Evolutionary conservation across 2,888 invertebrate genomes (phyloP).

Genomic region (Endotricha flammealis): DNA sequence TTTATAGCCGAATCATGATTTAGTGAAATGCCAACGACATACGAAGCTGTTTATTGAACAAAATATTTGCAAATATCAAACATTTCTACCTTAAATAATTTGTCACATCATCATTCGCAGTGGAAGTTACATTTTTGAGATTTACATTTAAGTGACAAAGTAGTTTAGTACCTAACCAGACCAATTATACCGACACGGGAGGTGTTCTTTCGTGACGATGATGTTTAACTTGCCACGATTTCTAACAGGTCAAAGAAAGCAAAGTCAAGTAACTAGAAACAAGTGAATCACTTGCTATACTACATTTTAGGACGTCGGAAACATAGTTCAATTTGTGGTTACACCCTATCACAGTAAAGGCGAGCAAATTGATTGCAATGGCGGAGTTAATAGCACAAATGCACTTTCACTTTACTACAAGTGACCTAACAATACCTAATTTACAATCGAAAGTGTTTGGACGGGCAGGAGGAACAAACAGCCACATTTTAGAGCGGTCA

Average conservation of each 20-base stretch:
- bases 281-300: constrained; percentile 43
- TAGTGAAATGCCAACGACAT: too few relatives aligned
- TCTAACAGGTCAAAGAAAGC: constrained; percentile 63
- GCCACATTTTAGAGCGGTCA: constrained; percentile 39
- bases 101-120: neutral
- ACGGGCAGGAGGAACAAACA: constrained; percentile 35
- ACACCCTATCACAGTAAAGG: neutral
- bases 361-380: constrained; percentile 26
- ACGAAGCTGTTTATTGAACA: too few relatives aligned
- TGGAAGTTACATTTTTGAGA: neutral
- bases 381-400: constrained; percentile 22
- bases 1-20: too few relatives aligned
- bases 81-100: too few relatives aligned
- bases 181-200: constrained; percentile 4
- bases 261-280: constrained; percentile 38
- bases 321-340: constrained; percentile 23
- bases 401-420: constrained; percentile 43
- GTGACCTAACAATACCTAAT: constrained; percentile 44
- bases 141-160: neutral
- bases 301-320: constrained; percentile 24
- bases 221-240: constrained; percentile 46
- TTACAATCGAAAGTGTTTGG: constrained; percentile 46
- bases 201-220: constrained; percentile 32
- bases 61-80: too few relatives aligned
- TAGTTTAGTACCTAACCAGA: neutral